These are phyloP conservation scores for Dascyllus trimaculatus DNA, from an alignment of 2,113 vertebrate species.

Conservation along the genomic window DNA sequence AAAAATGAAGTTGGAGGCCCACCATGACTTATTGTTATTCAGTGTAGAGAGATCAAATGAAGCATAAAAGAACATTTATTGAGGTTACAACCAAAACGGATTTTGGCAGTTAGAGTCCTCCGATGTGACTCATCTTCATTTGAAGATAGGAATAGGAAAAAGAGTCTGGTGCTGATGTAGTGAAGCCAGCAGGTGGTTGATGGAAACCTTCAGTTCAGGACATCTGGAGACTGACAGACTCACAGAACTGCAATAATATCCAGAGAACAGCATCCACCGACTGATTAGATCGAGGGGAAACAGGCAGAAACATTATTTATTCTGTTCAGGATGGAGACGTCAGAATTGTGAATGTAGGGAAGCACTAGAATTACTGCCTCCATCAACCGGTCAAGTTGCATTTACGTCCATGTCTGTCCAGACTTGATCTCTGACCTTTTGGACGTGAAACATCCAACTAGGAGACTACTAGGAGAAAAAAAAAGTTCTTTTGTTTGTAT, in stretches of 20 bases:
- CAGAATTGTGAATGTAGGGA: neutral
- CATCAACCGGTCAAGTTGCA: no score
- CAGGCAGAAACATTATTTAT: neutral
- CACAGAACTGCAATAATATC: neutral
- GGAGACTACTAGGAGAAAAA: no score
- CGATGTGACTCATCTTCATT: constrained; percentile 8
- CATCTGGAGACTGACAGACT: constrained; percentile 16
- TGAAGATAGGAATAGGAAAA: neutral
- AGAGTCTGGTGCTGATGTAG: constrained; percentile 19
- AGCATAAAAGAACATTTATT: constrained; percentile 12
- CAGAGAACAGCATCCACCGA: constrained; percentile 6
- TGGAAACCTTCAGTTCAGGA: constrained; percentile 19
- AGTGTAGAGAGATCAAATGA: no score
- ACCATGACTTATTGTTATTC: no score
- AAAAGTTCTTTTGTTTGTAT: no score
- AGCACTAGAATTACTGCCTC: no score
- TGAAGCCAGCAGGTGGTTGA: constrained; percentile 22
- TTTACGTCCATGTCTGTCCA: no score
- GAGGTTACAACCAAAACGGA: constrained; percentile 25
- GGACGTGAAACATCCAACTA: no score
- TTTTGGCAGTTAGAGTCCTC: constrained; percentile 18
- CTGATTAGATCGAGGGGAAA: neutral
- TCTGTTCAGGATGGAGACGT: neutral
- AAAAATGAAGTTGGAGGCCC: no score
- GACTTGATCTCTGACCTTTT: no score